These are phyloP conservation scores for Azemiops feae DNA, from an alignment of 2,113 vertebrate genomes.

Conservation along the genomic window DNA sequence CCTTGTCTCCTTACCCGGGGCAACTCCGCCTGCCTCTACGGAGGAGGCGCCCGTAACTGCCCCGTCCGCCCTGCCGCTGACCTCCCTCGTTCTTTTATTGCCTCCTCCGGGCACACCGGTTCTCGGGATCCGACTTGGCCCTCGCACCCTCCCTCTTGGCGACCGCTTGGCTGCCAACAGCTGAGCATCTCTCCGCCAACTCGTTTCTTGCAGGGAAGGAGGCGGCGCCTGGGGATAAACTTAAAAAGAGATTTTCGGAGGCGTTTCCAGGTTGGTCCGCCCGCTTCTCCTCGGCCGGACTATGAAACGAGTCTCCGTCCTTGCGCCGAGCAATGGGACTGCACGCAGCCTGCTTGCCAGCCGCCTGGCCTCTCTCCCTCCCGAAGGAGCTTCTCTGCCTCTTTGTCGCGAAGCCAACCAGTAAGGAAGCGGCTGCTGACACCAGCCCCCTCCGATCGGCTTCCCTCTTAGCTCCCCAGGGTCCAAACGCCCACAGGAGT, in stretches of 20 bases:
- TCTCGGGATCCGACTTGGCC: background rate
- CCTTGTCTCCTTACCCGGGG: background rate
- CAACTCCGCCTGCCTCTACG: background rate
- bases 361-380: background rate
- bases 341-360: background rate
- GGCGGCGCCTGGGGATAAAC: background rate
- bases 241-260: too few species aligned
- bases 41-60: background rate
- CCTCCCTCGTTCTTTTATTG: background rate
- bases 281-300: too few species aligned
- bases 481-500: background rate
- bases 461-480: background rate
- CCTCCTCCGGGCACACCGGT: background rate
- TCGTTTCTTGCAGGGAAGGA: background rate
- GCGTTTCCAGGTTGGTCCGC: background rate
- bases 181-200: background rate
- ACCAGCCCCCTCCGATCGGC: background rate
- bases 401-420: slow-evolving; percentile 16
- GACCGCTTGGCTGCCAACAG: background rate
- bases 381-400: background rate
- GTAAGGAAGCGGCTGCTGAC: slow-evolving; percentile 4
- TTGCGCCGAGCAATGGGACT: background rate
- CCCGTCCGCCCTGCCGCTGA: background rate
- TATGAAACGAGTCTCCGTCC: too few species aligned
- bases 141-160: background rate